These are phyloP conservation scores for Pteromalus puparum DNA, from an alignment of 1,140 invertebrate genomes.

Conservation along the genomic window DNA sequence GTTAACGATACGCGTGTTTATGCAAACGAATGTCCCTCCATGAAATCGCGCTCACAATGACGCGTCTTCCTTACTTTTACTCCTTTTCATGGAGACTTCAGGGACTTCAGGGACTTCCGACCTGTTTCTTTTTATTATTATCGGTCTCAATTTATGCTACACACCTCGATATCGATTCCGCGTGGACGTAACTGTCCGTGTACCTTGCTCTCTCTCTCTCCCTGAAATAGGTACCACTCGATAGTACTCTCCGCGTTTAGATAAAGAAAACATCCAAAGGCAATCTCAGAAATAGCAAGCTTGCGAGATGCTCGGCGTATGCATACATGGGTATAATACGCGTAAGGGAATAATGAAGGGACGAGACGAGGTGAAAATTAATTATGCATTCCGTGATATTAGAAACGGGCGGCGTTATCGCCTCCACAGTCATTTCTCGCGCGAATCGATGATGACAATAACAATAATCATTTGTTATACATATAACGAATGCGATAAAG, in stretches of 20 bases:
- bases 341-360: background rate
- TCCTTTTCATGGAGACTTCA: too few relatives aligned
- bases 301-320: too few relatives aligned
- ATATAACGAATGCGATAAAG: conserved; percentile 39
- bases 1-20: background rate
- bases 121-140: too few relatives aligned
- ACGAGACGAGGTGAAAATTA: background rate
- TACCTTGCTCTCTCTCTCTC: too few relatives aligned
- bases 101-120: too few relatives aligned
- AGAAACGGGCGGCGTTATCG: conserved; percentile 23
- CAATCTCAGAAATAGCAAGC: too few relatives aligned
- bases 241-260: too few relatives aligned
- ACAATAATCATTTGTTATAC: conserved; percentile 46
- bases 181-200: too few relatives aligned
- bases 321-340: too few relatives aligned
- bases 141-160: too few relatives aligned
- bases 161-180: too few relatives aligned
- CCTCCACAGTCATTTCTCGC: conserved; percentile 34
- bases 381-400: conserved; percentile 39
- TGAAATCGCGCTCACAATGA: background rate
- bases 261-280: background rate
- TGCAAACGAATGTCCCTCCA: background rate
- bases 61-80: too few relatives aligned
- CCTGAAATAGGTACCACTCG: background rate
- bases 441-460: conserved; percentile 28